Evolutionary conservation across 92 coral and sea anemone species (phyloP).

Genomic region (Diadumene lineata): DNA sequence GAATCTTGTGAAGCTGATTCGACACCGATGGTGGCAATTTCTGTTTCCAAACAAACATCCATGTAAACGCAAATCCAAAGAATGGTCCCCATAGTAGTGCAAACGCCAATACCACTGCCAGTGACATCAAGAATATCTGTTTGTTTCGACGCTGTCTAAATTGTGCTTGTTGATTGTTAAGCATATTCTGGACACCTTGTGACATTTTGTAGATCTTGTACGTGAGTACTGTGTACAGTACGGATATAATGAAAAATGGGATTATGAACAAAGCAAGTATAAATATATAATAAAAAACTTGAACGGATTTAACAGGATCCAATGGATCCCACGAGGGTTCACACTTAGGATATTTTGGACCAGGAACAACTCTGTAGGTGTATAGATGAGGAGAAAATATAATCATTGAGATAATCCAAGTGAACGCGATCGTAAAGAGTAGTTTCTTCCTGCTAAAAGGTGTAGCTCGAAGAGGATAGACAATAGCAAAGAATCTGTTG

Average conservation of each 20-base stretch:
- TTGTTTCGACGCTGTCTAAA: conserved; percentile 17
- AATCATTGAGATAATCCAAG: conserved; percentile 22
- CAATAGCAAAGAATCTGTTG: conserved; percentile 19
- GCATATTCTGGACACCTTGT: background rate
- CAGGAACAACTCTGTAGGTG: background rate
- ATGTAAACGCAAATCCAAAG: conserved; percentile 7
- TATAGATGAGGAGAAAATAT: conserved; percentile 22
- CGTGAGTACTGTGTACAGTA: conserved; percentile 3
- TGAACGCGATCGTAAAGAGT: background rate
- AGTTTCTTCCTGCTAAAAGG: background rate
- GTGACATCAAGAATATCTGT: conserved; percentile 10
- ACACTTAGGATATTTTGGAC: background rate
- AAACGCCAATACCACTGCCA: conserved; percentile 4
- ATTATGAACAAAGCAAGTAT: background rate
- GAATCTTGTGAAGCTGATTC: background rate
- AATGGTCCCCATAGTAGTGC: conserved; percentile 8
- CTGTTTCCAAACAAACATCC: conserved; percentile 6
- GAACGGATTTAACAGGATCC: background rate
- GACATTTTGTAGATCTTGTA: conserved; percentile 14
- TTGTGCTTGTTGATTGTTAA: conserved; percentile 2
- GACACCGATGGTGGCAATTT: background rate
- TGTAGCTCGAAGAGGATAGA: background rate
- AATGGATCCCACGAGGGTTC: conserved; percentile 11
- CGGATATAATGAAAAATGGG: conserved; percentile 2
- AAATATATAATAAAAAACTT: background rate